These are phyloP conservation scores for Bolborhynchus lineola DNA, from an alignment of 2,113 vertebrate genomes.

Conservation along the genomic window DNA sequence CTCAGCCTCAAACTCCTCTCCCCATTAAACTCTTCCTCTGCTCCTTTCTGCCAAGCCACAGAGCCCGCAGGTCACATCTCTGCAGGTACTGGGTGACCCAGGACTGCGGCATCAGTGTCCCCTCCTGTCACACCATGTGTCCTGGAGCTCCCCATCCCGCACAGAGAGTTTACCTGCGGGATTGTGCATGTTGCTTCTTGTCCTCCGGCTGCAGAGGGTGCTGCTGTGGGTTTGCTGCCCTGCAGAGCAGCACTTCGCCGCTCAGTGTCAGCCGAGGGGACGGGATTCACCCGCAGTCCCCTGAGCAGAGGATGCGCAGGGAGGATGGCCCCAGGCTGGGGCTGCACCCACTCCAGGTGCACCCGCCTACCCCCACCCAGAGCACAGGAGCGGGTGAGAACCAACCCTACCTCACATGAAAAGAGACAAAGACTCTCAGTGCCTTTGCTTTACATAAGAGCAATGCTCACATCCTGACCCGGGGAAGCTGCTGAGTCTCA, in stretches of 20 bases:
- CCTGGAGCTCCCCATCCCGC: not conserved
- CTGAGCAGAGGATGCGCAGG: not conserved
- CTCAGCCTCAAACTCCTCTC: not conserved
- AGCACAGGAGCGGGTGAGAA: not conserved
- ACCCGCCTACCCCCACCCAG: not conserved
- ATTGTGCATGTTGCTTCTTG: constrained; percentile 12
- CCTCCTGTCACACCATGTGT: not conserved
- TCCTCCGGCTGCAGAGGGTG: not conserved
- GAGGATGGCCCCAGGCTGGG: not conserved
- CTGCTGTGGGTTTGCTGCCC: not conserved
- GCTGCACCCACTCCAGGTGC: not conserved
- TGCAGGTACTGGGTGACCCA: accelerated
- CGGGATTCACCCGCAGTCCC: not conserved
- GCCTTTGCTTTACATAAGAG: not conserved
- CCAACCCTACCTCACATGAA: not conserved
- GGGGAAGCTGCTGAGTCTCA: not conserved
- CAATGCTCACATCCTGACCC: not conserved
- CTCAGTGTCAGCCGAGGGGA: not conserved
- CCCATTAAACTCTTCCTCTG: not conserved
- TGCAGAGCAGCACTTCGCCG: not conserved
- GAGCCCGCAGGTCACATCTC: not conserved
- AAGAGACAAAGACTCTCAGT: not conserved
- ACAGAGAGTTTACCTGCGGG: constrained; percentile 39
- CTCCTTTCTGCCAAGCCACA: not conserved
- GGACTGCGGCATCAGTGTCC: not conserved